phyloP scores from a whole-genome alignment of 2,113 vertebrate genomes.

The Bagarius yarrelli region DNA sequence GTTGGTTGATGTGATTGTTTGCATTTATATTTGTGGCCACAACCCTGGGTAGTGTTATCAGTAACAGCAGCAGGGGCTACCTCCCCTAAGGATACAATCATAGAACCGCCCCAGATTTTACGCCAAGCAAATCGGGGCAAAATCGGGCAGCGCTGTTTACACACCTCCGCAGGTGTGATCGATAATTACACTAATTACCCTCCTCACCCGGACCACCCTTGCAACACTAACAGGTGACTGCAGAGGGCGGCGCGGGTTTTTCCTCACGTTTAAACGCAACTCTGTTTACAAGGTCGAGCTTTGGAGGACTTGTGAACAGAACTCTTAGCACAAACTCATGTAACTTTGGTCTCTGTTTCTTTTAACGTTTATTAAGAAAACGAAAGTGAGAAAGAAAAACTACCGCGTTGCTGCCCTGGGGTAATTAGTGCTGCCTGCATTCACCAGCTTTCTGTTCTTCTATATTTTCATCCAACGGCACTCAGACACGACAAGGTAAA shows the following conservation, averaged over 20 bases:
- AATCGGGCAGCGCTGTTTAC: not conserved
- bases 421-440: not conserved
- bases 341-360: not conserved
- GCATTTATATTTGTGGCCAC: no score
- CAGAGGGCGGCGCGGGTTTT: constrained; percentile 8
- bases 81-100: no score
- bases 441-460: not conserved
- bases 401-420: not conserved
- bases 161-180: not conserved
- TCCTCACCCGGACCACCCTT: not conserved
- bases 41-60: no score
- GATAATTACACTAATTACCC: not conserved
- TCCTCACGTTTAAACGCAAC: not conserved
- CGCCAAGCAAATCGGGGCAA: no score
- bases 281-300: not conserved
- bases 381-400: not conserved
- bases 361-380: not conserved
- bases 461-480: not conserved
- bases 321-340: not conserved
- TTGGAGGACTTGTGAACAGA: not conserved
- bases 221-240: not conserved
- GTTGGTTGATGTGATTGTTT: no score
- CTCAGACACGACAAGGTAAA: not conserved
- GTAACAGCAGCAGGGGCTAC: no score
- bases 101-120: no score